Base-by-base conservation (phyloP, 2,888 invertebrate genomes). In the Vesta saturnalis region DNA sequence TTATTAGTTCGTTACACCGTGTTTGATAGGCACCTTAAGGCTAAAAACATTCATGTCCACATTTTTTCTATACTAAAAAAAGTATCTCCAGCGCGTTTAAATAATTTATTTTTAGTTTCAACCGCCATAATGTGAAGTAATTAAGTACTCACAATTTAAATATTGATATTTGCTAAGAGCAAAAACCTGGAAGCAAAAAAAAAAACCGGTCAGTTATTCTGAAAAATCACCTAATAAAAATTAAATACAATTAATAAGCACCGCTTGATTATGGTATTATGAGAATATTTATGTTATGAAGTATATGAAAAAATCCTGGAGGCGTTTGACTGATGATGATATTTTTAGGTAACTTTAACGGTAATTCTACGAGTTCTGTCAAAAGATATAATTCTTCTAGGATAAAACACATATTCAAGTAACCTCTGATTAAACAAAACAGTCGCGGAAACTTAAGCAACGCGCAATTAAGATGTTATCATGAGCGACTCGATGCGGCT, bases 401-500 rank as follows among this genome's bases (percentile, higher is more conserved):
- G 49, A 65, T 60, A 60, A 60, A 65, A 39, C 65, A 58, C 58
- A 56, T 10, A 63, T 22, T 58, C 57, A 67, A 58, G 57, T 64
- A 64, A 65, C 69, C 69, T 72, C 79, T 81, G 81, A 82, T 82
- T 81, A 81, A 39, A 81, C 79, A 82, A 81, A 79, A 81, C 81
- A 80, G 78, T 80, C 79, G 82, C 82, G 80, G 80, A 83, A 82
- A 82, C 80, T 82, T 81, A 77, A 80, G 80, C 80, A 77, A 78
- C 73, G 74, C 78, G 82, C 83, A 84, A 84, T 84, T 83, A 83
- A 84, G 84, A 84, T 84, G 83, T 83, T 84, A 84, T 84, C 84
- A 76, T 79, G 77, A 77, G 77, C 77, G 79, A 64, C 81, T 79
- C 83, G 83, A 82, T 82, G 81, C 82, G 80, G 82, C 80, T 77